Evolutionary conservation across 2,888 invertebrate genomes (phyloP), one percentile per base, ranked within the genome.

Genomic region (Drosophila greeni): DNA sequence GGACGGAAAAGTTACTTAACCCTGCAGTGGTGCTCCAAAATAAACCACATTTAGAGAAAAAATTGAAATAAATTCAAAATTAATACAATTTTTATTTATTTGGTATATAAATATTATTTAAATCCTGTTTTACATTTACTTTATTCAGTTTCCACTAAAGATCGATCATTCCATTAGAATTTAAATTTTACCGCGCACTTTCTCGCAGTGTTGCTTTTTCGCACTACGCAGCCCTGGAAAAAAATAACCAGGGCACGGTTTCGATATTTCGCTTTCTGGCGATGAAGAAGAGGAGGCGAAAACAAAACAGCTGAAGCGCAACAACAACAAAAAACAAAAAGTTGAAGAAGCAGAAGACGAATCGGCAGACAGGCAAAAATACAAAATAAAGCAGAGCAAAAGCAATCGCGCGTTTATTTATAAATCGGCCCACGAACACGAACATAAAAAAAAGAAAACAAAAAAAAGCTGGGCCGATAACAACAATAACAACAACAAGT

Each of bases 331-430:
- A 12, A 42, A 7, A 18, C 12, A 24, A 5, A 18, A 49, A 29
- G 4, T 0, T 11, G 18, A 36, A 24, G 23, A 33, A 12, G 23
- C 23, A 40, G 24, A 23, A 54, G 16, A n/a, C 16, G 18, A 31
- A 31, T 26, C 16, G 26, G 31, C 31, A 31, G 45, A 47, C 45
- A 31, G 8, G 45, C 29, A 45, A 26, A 29, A 29, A 31, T 31
- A 20, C 9, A 31, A 31, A 31, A 31, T 31, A 42, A 49, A 42
- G 23, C 48, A 36, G 47, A 33, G 60, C 60, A 53, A 43, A 53
- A 43, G 57, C 36, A 37, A 36, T 55, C 58, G 57, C 37, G 52
- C 45, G 45, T 64, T 64, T 64, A 64, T 64, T 64, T 64, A 39
- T 64, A 64, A 65, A 64, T 54, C 39, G 42, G 18, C 29, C 34